Evolutionary conservation across 2,888 invertebrate genomes (phyloP), one percentile per base, ranked within the genome.

Genomic region (Blastobasis adustella): DNA sequence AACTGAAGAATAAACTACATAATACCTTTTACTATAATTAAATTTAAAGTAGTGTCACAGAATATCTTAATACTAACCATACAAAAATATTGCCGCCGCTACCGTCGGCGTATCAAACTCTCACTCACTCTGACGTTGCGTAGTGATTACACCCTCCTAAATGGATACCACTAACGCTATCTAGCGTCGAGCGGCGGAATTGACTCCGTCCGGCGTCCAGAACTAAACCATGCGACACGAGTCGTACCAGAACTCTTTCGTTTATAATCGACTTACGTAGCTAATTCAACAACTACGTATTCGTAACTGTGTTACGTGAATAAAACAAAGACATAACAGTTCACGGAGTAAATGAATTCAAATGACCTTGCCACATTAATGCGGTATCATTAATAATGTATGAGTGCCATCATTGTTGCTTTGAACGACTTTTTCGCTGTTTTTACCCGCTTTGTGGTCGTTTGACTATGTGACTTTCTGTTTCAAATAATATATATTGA

Each of bases 341-440:
- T 37, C 5, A 62, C 65, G 62, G 72, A 76, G 79, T 68, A 79
- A 82, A 83, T 79, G 73, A 74, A 82, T 82, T 79, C 79, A 78
- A 74, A 76, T 78, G 86, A 84, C 84, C 86, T 85, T 85, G 85
- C 74, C 74, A 82, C 81, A 83, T 86, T 83, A 83, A 82, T 79
- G 76, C 60, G 63, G 61, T 23, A 60, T 60, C 62, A 80, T 84
- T 78, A 76, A 86, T 85, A 74, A 86, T 71, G 84, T 82, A 83
- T 83, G 82, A 82, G 77, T 65, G 58, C 64, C 70, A 76, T 79
- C 77, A 79, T 78, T 79, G 82, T 79, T 69, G 69, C 73, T 67
- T 71, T 69, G 64, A 71, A 71, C 72, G 62, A 69, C 70, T 73
- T 76, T 77, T 80, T 77, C 72, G 71, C 67, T 61, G 63, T 62